These are phyloP conservation scores for Ditylenchus dipsaci DNA, from an alignment of 1,140 invertebrate species.

Conservation along the genomic window DNA sequence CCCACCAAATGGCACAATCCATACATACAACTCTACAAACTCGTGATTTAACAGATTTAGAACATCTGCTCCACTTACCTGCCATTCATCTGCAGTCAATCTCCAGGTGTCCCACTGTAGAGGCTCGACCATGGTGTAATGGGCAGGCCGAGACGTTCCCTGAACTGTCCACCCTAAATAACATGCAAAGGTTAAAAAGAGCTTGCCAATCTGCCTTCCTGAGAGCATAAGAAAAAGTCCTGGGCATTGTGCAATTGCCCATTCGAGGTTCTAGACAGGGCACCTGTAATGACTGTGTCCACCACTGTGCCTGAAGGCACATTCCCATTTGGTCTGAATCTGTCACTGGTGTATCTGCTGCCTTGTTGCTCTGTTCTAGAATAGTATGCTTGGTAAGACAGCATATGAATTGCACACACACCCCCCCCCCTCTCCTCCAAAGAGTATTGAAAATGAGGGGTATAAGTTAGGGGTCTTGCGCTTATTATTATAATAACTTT, in stretches of 20 bases:
- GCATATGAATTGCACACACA: no score
- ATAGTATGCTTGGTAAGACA: no score
- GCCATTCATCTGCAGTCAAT: constrained; percentile 69
- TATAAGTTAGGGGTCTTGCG: no score
- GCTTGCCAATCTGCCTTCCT: constrained; percentile 49
- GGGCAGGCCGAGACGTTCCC: constrained; percentile 79
- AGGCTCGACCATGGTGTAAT: constrained; percentile 68
- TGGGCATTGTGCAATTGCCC: constrained; percentile 68
- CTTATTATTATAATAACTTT: no score
- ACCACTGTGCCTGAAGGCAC: constrained; percentile 78
- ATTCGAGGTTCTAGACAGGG: no score
- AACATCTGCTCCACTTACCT: neutral
- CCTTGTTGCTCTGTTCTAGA: no score
- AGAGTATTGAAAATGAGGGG: no score
- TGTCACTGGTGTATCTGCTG: neutral
- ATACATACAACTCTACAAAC: constrained; percentile 30
- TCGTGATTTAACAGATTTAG: neutral
- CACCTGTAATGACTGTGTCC: constrained; percentile 70
- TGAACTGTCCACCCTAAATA: constrained; percentile 51
- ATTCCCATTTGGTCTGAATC: constrained; percentile 61
- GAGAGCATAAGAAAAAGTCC: constrained; percentile 78
- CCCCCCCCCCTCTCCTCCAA: no score
- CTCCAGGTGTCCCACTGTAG: constrained; percentile 72
- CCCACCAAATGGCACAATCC: constrained; percentile 20
- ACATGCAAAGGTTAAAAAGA: neutral